Evolutionary conservation across 1,140 invertebrate species (phyloP), one percentile per base, ranked within the genome.

Genomic region (Liolophura sinensis): DNA sequence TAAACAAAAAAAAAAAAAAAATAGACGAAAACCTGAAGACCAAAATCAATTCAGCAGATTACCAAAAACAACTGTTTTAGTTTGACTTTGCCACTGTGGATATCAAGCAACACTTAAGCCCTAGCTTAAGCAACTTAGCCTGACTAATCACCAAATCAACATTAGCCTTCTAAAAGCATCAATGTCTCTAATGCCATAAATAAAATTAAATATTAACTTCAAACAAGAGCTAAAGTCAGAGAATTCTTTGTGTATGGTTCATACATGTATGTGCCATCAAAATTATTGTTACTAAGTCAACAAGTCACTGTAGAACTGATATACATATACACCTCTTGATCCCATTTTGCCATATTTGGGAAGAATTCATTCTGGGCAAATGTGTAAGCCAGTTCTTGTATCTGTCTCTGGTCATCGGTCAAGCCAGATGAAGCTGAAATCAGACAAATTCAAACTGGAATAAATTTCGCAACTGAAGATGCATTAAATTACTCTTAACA

Each of bases 331-430:
- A 88, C 88, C 77, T 89, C 83, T 71, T 86, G 78, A 79, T 90
- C 89, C 87, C 88, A 90, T 73, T 87, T 75, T 49, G 83, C 82
- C 89, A 90, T 90, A 48, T 88, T 76, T n/a, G 89, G 89, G 40
- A 76, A 74, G 78, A 90, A 83, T 77, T 90, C 88, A 58, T 89
- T 88, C 55, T 78, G 74, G 14, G 89, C 87, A 84, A 90, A 90
- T 65, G 88, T 82, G 56, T 77, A 71, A 14, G 89, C 89, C 56
- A 88, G 74, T 58, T 85, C 73, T 64, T 89, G 87, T 18, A 90
- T 88, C 67, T 89, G 86, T 60, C 76, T 77, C 74, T 89, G 87
- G 68, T 89, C 88, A 52, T 87, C 85, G 61, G 70, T 81, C 15
- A 89, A 76, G 18, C 88, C 88, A 68, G 71, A 24, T 15, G 74